Base-by-base conservation (phyloP, 2,797 vertebrate species). In the Toxotes lorentzi region DNA sequence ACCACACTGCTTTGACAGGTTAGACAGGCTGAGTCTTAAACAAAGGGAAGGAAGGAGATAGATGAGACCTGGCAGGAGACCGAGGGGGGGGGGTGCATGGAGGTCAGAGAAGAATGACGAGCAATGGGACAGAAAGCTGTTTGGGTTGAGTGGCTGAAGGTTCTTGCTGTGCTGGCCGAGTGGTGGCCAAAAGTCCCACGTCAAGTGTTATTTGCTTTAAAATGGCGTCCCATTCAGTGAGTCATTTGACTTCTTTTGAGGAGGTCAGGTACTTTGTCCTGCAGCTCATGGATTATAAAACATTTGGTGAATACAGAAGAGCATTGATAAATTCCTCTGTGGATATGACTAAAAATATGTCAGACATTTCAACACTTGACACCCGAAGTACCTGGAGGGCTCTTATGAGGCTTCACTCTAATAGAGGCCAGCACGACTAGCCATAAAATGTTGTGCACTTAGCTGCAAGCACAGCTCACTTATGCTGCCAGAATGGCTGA, bases 191-290 rank as follows among this genome's bases (percentile, higher is more conserved):
- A 67, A 66, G 66, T 74, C 75, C 32, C 14, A 51, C 0, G 0
- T 78, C 27, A 47, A 69, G 65, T 78, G 53, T 19, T 30, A 32
- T 71, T 72, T 63, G 7, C 23, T 81, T 72, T 61, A 69, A 62
- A 81, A 35, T 74, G 53, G 38, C 21, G 11, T 40, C 24, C 2
- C 54, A 41, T 50, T 72, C 41, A 59, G 21, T 70, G 64, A 80
- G 40, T 53, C 35, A 68, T 66, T 67, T 67, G 41, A 70, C 41
- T 48, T 70, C 16, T 65, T 2, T 35, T 34, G 45, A 34, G 51
- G 59, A 80, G 77, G 78, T 78, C 70, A 73, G 51, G 40, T 41
- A 75, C 78, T 71, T 81, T 76, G 32, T 77, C 50, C 61, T 27
- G 43, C 43, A 13, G 64, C 43, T 48, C 0, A 1, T 45, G 2